Conservation (phyloP, 2,113 vertebrate species). For the Thomomys bottae region DNA sequence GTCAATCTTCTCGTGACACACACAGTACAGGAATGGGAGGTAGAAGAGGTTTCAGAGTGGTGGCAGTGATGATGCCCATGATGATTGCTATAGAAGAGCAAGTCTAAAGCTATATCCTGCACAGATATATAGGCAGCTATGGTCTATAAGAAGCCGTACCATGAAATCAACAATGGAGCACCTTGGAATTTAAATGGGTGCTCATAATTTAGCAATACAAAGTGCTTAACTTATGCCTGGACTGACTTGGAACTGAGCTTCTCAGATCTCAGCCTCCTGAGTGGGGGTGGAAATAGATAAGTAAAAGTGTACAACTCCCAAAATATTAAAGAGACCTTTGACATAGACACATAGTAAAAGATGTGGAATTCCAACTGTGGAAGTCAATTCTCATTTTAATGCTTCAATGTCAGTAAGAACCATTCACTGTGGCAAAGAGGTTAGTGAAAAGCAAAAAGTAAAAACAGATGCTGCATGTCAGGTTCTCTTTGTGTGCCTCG, state of each 20-base stretch:
- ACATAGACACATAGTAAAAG: neutral
- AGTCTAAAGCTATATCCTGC: neutral
- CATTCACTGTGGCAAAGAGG: neutral
- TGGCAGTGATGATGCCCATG: no score
- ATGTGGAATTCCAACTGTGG: neutral
- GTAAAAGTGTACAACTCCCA: neutral
- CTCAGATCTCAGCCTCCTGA: no score
- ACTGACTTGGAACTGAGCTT: no score
- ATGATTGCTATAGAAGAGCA: neutral
- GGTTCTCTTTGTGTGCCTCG: neutral
- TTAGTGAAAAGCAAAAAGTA: neutral
- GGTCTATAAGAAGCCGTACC: neutral
- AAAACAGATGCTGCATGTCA: neutral
- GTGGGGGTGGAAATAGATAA: neutral
- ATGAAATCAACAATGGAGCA: neutral
- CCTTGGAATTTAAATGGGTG: neutral
- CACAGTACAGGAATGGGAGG: neutral
- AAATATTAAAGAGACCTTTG: slow-evolving; percentile 12
- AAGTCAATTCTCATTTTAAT: neutral
- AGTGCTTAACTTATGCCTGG: no score
- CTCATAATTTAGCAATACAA: no score
- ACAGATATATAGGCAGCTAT: neutral
- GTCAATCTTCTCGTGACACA: neutral
- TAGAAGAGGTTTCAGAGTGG: neutral
- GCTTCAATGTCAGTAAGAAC: neutral